These are phyloP conservation scores for Eidolon dupreanum DNA, from an alignment of 2,797 vertebrate genomes.

Conservation along the genomic window DNA sequence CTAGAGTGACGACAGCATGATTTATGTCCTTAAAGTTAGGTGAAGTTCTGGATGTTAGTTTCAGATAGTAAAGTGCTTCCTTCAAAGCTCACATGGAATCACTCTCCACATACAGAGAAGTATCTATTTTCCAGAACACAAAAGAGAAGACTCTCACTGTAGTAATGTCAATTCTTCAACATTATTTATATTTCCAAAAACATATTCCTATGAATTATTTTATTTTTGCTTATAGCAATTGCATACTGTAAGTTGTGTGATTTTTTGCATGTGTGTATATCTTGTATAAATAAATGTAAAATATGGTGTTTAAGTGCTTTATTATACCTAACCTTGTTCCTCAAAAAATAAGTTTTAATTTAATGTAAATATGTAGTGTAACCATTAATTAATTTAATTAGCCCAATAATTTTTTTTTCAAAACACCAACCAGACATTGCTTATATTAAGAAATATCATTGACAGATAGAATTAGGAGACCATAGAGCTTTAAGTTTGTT, in stretches of 20 bases:
- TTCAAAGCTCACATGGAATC: background rate
- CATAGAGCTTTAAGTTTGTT: background rate
- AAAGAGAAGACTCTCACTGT: background rate
- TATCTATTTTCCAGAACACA: background rate
- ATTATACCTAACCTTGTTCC: background rate
- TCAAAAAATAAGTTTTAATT: background rate
- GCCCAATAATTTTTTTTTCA: background rate
- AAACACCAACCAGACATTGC: background rate
- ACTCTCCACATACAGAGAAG: background rate
- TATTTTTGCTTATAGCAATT: background rate
- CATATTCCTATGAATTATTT: background rate
- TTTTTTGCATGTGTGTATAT: background rate
- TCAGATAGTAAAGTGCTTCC: background rate
- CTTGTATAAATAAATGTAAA: background rate
- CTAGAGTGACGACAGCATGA: background rate
- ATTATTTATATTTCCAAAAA: background rate
- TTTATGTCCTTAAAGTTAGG: slow-evolving; percentile 46
- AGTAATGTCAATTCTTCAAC: background rate
- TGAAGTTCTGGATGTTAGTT: slow-evolving; percentile 33
- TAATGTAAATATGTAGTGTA: background rate
- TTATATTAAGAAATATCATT: background rate
- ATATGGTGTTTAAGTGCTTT: background rate
- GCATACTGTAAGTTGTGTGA: background rate
- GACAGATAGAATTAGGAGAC: background rate
- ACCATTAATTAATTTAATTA: background rate